phyloP scores from a whole-genome alignment of 2,113 vertebrate species.

The Rostratula benghalensis region DNA sequence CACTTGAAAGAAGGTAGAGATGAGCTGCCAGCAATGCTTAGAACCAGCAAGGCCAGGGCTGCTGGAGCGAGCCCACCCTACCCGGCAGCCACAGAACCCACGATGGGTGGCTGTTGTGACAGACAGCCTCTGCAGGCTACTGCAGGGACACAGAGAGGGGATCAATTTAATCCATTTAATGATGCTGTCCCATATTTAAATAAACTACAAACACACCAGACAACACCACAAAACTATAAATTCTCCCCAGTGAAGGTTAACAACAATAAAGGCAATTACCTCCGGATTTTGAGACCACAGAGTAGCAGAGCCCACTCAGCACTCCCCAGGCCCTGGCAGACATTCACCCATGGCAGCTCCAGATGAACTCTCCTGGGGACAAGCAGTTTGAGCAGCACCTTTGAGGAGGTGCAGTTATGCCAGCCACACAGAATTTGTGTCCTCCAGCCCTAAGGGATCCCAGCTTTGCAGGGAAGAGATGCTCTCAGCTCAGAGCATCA shows the following conservation, averaged over 20 bases:
- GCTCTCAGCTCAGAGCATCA: not conserved
- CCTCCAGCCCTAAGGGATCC: not conserved
- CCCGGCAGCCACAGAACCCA: fast-evolving
- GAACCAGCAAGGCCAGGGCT: no score
- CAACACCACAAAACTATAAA: not conserved
- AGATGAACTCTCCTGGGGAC: not conserved
- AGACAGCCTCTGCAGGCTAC: not conserved
- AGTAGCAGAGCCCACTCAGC: not conserved
- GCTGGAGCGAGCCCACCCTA: not conserved
- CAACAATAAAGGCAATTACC: not conserved
- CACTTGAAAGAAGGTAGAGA: fast-evolving
- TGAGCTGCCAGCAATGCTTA: fast-evolving
- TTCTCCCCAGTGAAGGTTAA: not conserved
- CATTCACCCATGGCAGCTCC: fast-evolving
- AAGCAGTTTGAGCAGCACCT: not conserved
- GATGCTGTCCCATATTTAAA: not conserved
- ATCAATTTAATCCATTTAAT: slow-evolving; percentile 2
- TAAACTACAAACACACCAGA: not conserved
- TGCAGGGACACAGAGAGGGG: not conserved
- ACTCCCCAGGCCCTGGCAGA: not conserved
- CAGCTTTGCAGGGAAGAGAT: not conserved
- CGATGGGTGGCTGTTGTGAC: fast-evolving
- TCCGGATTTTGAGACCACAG: not conserved
- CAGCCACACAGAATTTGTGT: not conserved
- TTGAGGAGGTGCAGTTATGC: not conserved